Evolutionary conservation across 2,797 vertebrate species (phyloP).

Genomic region (Muraenolepis orangiensis): DNA sequence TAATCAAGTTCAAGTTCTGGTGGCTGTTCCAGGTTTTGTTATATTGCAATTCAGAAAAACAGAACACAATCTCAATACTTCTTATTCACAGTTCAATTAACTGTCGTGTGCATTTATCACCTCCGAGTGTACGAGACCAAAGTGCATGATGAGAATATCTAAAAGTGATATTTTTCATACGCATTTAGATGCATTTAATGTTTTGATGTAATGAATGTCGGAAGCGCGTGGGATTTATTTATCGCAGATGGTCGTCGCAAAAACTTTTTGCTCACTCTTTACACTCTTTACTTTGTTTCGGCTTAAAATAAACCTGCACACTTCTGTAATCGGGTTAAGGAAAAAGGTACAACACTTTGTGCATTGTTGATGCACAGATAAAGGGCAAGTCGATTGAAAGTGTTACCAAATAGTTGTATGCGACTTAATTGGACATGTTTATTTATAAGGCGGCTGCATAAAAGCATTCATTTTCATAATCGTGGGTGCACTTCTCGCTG

Average conservation of each 20-base stretch:
- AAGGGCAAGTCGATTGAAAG: slow-evolving; percentile 50
- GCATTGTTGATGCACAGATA: slow-evolving; percentile 20
- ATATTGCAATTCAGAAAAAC: neutral
- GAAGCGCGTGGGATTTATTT: too few relatives aligned
- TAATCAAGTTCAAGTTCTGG: neutral
- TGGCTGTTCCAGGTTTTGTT: neutral
- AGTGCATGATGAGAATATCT: neutral
- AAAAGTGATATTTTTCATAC: neutral
- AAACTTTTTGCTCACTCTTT: too few relatives aligned
- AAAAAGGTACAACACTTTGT: slow-evolving; percentile 38
- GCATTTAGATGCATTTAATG: neutral
- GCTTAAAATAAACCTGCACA: slow-evolving; percentile 8
- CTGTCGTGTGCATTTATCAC: neutral
- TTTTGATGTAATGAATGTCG: neutral
- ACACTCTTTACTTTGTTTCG: slow-evolving; percentile 5
- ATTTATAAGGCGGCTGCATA: slow-evolving; percentile 65
- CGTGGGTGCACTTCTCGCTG: slow-evolving; percentile 59
- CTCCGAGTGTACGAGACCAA: neutral
- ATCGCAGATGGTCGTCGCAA: too few relatives aligned
- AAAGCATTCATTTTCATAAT: slow-evolving; percentile 69
- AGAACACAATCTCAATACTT: neutral
- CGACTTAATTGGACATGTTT: slow-evolving; percentile 68
- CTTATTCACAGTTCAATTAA: neutral
- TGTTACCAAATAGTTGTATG: slow-evolving; percentile 65
- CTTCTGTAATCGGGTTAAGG: slow-evolving; percentile 22